Conservation (phyloP, 2,888 invertebrate species). For the Callyntrura sp. region DNA sequence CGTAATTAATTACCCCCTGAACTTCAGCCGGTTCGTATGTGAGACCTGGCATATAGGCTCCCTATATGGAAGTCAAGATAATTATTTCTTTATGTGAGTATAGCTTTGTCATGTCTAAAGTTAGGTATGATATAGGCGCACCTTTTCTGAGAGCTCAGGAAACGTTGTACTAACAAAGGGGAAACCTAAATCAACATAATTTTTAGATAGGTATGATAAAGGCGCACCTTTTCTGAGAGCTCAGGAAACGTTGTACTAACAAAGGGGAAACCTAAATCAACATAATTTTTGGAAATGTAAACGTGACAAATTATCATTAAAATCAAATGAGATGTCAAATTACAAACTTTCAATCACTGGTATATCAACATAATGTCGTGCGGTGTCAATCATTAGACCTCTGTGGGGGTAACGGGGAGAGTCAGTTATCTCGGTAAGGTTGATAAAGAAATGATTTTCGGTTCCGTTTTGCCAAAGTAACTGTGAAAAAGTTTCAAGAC, state of each 20-base stretch:
- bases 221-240: constrained; percentile 85
- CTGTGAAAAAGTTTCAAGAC: constrained; percentile 95
- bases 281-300: too few relatives aligned
- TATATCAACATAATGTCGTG: constrained; percentile 93
- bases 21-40: constrained; percentile 89
- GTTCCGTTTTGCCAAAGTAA: constrained; percentile 86
- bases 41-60: constrained; percentile 76
- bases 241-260: constrained; percentile 92
- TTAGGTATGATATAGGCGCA: background rate
- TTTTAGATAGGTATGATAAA: too few relatives aligned
- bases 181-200: too few relatives aligned
- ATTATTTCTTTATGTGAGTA: background rate
- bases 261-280: constrained; percentile 97
- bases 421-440: constrained; percentile 90
- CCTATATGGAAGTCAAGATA: constrained; percentile 60
- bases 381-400: constrained; percentile 94
- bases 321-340: too few relatives aligned
- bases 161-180: constrained; percentile 93
- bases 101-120: background rate
- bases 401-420: constrained; percentile 92
- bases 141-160: constrained; percentile 88
- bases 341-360: constrained; percentile 89
- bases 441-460: constrained; percentile 88
- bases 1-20: constrained; percentile 90
- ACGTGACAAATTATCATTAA: too few relatives aligned